Evolutionary conservation across 2,113 vertebrate genomes (phyloP).

Genomic region (Trogon surrucura): DNA sequence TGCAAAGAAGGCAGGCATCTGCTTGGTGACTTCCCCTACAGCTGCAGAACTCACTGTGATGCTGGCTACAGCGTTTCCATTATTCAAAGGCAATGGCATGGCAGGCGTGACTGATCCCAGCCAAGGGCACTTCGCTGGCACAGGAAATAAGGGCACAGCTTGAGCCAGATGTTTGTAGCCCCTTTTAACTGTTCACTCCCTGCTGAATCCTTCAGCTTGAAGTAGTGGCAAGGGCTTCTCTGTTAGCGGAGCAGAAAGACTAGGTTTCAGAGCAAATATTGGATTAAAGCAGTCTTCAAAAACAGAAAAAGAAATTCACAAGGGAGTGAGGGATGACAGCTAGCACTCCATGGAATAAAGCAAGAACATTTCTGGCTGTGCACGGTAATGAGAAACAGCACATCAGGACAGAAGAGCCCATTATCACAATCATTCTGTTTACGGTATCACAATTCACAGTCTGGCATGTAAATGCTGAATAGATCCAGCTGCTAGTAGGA

Average conservation of each 20-base stretch:
- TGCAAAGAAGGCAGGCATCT: background rate
- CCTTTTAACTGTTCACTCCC: conserved; percentile 18
- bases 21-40: conserved; percentile 3
- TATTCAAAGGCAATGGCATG: conserved; percentile 59
- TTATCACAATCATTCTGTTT: conserved; percentile 64
- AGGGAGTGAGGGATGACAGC: conserved; percentile 16
- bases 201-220: background rate
- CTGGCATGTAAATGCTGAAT: conserved; percentile 48
- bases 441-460: conserved; percentile 54
- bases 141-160: background rate
- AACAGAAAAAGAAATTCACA: conserved; percentile 4
- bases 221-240: background rate
- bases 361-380: conserved; percentile 51
- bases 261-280: background rate
- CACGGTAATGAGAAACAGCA: conserved; percentile 41
- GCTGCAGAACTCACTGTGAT: conserved; percentile 23
- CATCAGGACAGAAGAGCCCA: conserved; percentile 42
- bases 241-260: background rate
- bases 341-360: conserved; percentile 49
- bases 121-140: background rate
- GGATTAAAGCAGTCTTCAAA: conserved; percentile 10
- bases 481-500: conserved; percentile 43
- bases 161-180: conserved; percentile 27
- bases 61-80: conserved; percentile 33
- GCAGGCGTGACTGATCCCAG: conserved; percentile 20